Evolutionary conservation across 2,113 vertebrate genomes (phyloP), one percentile per base, ranked within the genome.

Genomic region (Dermatemys mawii): DNA sequence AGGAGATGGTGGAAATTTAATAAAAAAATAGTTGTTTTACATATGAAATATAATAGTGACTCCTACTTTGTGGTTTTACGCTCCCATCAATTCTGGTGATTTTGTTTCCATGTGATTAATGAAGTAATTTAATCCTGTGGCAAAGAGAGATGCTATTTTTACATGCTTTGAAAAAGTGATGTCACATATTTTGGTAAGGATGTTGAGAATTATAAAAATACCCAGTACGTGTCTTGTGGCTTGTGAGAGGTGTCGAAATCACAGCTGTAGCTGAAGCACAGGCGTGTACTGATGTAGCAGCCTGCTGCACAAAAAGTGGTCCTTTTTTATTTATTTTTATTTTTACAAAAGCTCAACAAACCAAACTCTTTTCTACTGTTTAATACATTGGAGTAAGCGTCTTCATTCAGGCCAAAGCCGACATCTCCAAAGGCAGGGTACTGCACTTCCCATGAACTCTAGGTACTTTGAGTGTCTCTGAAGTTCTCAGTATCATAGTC

Each of bases 161-260:
- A 90, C 91, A 93, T 93, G 91, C 96, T 90, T 83, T 96, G 92
- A 83, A 91, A 49, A 78, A 81, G 41, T 96, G 95, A 97, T 94
- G 96, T 97, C 94, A 97, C 27, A 11, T 97, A 81, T 97, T 97
- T 97, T 97, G 88, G 83, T 97, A 96, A 90, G 93, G 83, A 89
- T 95, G 90, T 81, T 1, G 41, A 90, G 92, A 84, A 81, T 89
- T 96, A 93, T 76, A 75, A 92, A 97, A 97, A 94, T 86, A 95
- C 76, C 86, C 93, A 94, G 51, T 63, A 9, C 70, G 67, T 90
- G 91, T 86, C 63, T 96, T 95, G 83, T 93, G 91, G 81, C 80
- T 92, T 93, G 73, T 75, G 93, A 87, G 82, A 93, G 84, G 32
- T 94, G 93, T 79, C 94, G 96, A 96, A 93, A 93, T 96, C 97